Evolutionary conservation across 1,140 invertebrate genomes (phyloP), one percentile per base, ranked within the genome.

Genomic region (Plutomurus gul): DNA sequence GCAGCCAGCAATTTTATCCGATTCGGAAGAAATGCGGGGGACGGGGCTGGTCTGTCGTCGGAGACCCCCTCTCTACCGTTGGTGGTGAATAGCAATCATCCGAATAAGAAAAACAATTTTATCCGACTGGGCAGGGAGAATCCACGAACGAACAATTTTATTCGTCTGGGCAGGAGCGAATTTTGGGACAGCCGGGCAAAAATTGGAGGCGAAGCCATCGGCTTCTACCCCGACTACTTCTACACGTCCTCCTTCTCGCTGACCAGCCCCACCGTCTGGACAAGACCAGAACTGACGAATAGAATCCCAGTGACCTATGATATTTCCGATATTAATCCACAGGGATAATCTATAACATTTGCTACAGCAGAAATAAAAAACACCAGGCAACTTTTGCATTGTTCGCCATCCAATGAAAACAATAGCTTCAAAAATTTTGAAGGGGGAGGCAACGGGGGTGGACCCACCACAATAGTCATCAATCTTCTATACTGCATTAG

Each of bases 1-100:
- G 81, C 80, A 1, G 83, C 84, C 51, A 82, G 80, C 65, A 85
- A 84, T 65, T 86, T 86, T 78, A 85, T 86, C 49, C 81, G 85
- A 13, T 85, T 86, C 37, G 85, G 85, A n/a, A 77, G 84, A n/a
- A 79, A 56, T 20, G 10, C 1, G 13, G 13, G 10, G 1, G 13
- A 33, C 27, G 13, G 30, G 2, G 10, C 1, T 71, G 65, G 27
- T 1, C n/a, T n/a, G n/a, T n/a, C 10, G 43, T n/a, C 10, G 43
- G 43, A 46, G n/a, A 11, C 11, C 33, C 40, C 37, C 20, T 7
- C 20, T 18, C 18, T 71, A n/a, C n/a, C n/a, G n/a, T n/a, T n/a
- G n/a, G n/a, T n/a, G n/a, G 30, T n/a, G n/a, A n/a, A n/a, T n/a
- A 80, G 22, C 36, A 76, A 7, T n/a, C 39, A 30, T 16, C 36